Evolutionary conservation across 2,888 invertebrate genomes (phyloP), one percentile per base, ranked within the genome.

Genomic region (Coecobrya sp.): DNA sequence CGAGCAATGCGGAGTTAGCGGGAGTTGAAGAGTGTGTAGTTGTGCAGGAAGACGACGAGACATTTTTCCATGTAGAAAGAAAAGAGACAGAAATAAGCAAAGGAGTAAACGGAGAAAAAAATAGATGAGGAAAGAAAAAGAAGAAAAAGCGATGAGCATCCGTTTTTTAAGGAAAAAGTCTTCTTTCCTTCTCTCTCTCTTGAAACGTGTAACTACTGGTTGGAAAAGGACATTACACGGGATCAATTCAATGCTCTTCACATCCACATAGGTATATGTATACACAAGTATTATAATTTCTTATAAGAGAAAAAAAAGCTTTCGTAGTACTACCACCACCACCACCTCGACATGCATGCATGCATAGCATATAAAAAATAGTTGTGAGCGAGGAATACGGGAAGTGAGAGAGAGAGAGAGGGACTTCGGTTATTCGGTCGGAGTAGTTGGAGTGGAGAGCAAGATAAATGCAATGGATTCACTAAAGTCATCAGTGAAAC

Each of bases 391-490:
- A 87, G 25, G 49, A 52, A 52, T n/a, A 22, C 10, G 30, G 45
- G 42, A 62, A 19, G 45, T 22, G 27, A 84, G 25, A n/a, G n/a
- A n/a, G 45, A 22, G 42, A 19, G 27, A 68, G 62, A 62, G 65
- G 85, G 90, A 90, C 76, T 90, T 90, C 76, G 90, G 90, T 90
- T 90, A 90, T 90, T 90, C 90, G 90, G 85, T 90, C 90, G 85
- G 85, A 90, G 85, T 90, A 90, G 90, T 90, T 90, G 90, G 90
- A 90, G 90, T 90, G 90, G 90, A 90, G 90, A 90, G 90, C 90
- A 85, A 90, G 90, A 90, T 90, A 90, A 90, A 90, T 90, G 90
- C 90, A 90, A 90, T 90, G 90, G 90, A 90, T 90, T 90, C 90
- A 90, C 90, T 90, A 90, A 90, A 90, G 90, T 90, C 90, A 90